phyloP scores from a whole-genome alignment of 2,888 invertebrate genomes.

The Copidosoma aretas region DNA sequence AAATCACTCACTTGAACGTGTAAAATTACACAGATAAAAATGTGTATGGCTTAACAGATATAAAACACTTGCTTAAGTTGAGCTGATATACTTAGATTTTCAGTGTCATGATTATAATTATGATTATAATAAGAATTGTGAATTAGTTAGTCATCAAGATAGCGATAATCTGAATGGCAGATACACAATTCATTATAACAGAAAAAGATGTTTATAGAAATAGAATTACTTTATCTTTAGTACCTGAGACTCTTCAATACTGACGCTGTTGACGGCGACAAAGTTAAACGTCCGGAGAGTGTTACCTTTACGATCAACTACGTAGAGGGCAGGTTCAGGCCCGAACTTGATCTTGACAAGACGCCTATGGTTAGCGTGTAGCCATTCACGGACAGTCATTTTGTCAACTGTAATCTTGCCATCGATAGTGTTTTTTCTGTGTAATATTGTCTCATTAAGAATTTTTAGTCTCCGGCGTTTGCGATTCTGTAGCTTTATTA shows the following conservation, averaged over 20 bases:
- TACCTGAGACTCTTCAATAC: conserved; percentile 90
- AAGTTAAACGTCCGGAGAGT: conserved; percentile 84
- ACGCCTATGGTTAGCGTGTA: conserved; percentile 89
- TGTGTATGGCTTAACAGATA: no score
- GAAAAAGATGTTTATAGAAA: no score
- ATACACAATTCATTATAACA: no score
- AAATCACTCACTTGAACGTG: no score
- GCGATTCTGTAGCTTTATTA: conserved; percentile 89
- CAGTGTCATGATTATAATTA: no score
- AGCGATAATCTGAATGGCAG: no score
- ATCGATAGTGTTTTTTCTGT: conserved; percentile 63
- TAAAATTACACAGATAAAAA: no score
- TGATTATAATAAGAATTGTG: no score
- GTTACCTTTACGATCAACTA: conserved; percentile 90
- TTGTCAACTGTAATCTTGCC: conserved; percentile 82
- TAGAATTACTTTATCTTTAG: no score
- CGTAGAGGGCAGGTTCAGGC: conserved; percentile 84
- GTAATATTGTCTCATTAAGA: conserved; percentile 77
- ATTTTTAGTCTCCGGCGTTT: conserved; percentile 81
- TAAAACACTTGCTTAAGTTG: no score
- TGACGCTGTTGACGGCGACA: conserved; percentile 76
- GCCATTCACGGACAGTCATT: conserved; percentile 93
- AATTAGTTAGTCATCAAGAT: no score
- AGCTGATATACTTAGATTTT: no score
- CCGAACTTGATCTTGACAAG: conserved; percentile 89